These are phyloP conservation scores for Dexiosoma caninum DNA, from an alignment of 2,888 invertebrate genomes.

Conservation along the genomic window DNA sequence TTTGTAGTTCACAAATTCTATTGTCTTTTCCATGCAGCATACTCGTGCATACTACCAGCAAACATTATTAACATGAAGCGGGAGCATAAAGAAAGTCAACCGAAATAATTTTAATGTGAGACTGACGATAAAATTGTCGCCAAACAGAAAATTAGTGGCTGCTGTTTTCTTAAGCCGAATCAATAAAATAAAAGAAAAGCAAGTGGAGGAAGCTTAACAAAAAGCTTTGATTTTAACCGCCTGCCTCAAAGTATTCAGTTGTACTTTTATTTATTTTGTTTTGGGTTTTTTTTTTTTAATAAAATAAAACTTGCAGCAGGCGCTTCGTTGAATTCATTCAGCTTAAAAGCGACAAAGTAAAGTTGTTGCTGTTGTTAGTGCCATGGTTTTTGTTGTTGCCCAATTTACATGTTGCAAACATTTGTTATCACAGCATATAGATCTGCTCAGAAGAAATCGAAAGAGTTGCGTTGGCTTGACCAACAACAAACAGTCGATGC, in stretches of 20 bases:
- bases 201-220: constrained; percentile 21
- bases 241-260: constrained; percentile 70
- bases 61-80: constrained; percentile 4
- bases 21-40: constrained; percentile 4
- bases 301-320: constrained; percentile 28
- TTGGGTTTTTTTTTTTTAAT: background rate
- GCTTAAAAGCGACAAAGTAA: constrained; percentile 43
- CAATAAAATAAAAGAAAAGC: constrained; percentile 40
- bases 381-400: constrained; percentile 30
- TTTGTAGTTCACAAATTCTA: constrained; percentile 39
- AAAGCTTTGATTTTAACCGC: constrained; percentile 74
- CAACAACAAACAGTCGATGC: background rate
- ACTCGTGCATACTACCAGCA: background rate
- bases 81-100: constrained; percentile 60
- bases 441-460: constrained; percentile 62
- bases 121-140: constrained; percentile 75
- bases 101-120: constrained; percentile 72
- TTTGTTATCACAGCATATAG: constrained; percentile 71
- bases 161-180: constrained; percentile 47
- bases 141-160: constrained; percentile 69
- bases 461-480: constrained; percentile 7
- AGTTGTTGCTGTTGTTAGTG: constrained; percentile 28
- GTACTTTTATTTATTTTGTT: background rate
- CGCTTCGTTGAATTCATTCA: constrained; percentile 32
- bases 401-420: constrained; percentile 64